Conservation (phyloP, 2,113 vertebrate genomes). For the Podocnemis expansa region DNA sequence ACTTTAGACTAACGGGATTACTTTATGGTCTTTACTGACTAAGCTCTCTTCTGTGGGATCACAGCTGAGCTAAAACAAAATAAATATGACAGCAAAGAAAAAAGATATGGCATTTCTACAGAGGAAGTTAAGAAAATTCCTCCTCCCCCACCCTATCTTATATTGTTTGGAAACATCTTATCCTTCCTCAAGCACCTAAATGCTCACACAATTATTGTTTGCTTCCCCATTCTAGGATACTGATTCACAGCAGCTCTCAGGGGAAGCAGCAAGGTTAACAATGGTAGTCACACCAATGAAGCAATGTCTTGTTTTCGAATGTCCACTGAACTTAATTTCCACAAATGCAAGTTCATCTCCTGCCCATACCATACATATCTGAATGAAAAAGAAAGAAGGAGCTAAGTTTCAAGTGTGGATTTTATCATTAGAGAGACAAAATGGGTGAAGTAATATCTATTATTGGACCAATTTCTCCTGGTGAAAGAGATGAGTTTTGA, state of each 20-base stretch:
- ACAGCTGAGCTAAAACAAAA: background rate
- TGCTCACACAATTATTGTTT: background rate
- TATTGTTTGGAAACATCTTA: background rate
- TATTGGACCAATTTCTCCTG: background rate
- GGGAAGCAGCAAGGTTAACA: background rate
- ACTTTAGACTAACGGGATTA: background rate
- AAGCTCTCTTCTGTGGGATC: slow-evolving; percentile 9
- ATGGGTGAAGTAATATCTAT: background rate
- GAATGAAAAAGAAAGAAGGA: background rate
- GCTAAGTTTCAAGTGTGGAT: background rate
- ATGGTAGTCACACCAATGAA: background rate
- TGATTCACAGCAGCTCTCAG: background rate
- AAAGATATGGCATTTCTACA: background rate
- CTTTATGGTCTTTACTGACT: slow-evolving; percentile 6
- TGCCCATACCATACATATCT: background rate
- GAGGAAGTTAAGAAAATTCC: background rate
- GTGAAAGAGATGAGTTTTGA: background rate
- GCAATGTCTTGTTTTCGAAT: background rate
- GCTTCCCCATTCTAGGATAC: background rate
- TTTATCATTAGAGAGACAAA: background rate
- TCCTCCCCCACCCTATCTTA: background rate
- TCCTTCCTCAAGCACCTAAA: background rate
- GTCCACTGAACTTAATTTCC: background rate
- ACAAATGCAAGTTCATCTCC: background rate
- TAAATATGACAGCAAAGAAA: background rate